A percentile compares a stretch with the other conserved stretches of the same genome.
Evolutionary conservation across 2,888 invertebrate genomes (phyloP).

Genomic region (Tineola bisselliella): DNA sequence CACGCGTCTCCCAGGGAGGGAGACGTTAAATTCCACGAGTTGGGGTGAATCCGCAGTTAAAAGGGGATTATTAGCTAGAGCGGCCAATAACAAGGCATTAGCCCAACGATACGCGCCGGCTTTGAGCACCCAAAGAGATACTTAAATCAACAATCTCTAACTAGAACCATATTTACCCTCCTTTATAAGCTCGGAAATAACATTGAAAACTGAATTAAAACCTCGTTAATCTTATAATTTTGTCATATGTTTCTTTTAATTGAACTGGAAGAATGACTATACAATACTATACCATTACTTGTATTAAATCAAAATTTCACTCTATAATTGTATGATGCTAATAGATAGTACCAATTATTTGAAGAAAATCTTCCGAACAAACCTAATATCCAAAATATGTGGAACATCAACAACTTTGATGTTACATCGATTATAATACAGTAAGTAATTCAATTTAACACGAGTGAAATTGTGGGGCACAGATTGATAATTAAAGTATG

Average conservation of each 20-base stretch:
- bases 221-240: background rate
- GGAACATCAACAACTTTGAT: no score
- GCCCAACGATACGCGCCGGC: constrained; percentile 22
- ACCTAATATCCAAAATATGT: no score
- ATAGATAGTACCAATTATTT: no score
- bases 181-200: background rate
- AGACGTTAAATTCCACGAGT: constrained; percentile 25
- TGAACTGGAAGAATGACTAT: background rate
- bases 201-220: background rate
- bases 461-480: no score
- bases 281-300: no score
- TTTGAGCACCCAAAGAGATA: constrained; percentile 20
- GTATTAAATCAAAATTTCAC: no score
- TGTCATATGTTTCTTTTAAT: background rate
- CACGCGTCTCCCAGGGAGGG: constrained; percentile 43
- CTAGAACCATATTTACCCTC: constrained; percentile 10
- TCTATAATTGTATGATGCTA: no score
- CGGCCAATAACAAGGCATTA: constrained; percentile 51
- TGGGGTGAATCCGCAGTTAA: constrained; percentile 50
- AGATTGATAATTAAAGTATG: no score
- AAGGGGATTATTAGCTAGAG: constrained; percentile 60
- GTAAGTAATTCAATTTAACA: no score
- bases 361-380: no score
- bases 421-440: no score
- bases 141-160: constrained; percentile 13